These are phyloP conservation scores for Boulengeromyrus knoepffleri DNA, from an alignment of 2,113 vertebrate species.

Conservation along the genomic window DNA sequence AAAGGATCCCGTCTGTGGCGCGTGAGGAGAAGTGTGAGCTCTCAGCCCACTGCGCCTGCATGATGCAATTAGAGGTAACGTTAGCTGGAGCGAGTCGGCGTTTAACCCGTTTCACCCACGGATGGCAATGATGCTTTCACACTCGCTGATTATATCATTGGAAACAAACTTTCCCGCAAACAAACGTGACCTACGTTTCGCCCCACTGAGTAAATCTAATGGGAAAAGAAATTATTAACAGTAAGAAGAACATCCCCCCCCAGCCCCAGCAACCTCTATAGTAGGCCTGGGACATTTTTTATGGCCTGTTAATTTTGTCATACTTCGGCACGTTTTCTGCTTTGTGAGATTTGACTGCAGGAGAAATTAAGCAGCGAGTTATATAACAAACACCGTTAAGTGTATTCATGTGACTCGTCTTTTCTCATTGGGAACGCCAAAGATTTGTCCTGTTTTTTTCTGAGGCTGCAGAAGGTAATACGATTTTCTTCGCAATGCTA, in stretches of 20 bases:
- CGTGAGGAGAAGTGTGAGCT: background rate
- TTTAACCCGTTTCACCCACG: background rate
- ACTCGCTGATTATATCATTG: background rate
- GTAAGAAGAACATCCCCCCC: background rate
- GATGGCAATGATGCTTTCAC: background rate
- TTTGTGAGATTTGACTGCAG: background rate
- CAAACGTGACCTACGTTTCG: background rate
- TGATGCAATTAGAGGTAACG: constrained; percentile 5
- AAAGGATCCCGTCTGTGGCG: background rate
- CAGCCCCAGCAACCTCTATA: background rate
- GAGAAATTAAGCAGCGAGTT: background rate
- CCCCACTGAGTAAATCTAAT: background rate
- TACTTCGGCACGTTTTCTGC: background rate
- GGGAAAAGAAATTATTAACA: background rate
- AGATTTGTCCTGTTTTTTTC: background rate
- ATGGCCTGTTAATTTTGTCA: background rate
- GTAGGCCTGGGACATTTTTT: background rate
- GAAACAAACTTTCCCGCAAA: background rate
- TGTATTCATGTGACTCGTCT: background rate
- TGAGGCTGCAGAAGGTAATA: background rate
- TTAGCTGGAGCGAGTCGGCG: background rate
- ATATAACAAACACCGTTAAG: background rate
- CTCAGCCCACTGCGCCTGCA: background rate
- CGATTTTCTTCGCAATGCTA: background rate
- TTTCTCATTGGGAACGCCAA: background rate